phyloP scores from a whole-genome alignment of 2,888 invertebrate genomes.

The Isoperla grammatica region DNA sequence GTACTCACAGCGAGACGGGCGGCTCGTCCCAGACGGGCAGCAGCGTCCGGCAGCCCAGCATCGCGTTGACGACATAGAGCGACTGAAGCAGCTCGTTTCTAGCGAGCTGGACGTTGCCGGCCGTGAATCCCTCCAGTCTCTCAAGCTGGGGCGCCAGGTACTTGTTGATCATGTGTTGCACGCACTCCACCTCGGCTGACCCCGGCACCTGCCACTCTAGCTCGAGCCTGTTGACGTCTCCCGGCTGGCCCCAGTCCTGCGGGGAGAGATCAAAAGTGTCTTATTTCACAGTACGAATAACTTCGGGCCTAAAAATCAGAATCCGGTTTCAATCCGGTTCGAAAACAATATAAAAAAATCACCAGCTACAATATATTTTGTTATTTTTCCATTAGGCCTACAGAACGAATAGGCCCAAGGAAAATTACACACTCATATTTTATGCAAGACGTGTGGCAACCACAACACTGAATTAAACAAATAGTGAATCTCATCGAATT shows the following conservation, averaged over 20 bases:
- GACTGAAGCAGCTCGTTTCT: conserved; percentile 63
- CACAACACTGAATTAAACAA: too few relatives aligned
- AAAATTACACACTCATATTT: too few relatives aligned
- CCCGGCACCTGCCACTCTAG: conserved; percentile 75
- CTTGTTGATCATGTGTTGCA: conserved; percentile 57
- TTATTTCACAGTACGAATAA: too few relatives aligned
- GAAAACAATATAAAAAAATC: too few relatives aligned
- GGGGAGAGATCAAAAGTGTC: too few relatives aligned
- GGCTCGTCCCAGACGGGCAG: conserved; percentile 66
- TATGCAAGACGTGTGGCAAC: too few relatives aligned
- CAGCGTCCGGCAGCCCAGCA: conserved; percentile 59
- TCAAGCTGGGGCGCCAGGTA: conserved; percentile 61
- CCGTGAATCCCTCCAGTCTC: conserved; percentile 51
- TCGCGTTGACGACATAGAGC: conserved; percentile 60
- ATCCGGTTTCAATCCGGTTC: too few relatives aligned
- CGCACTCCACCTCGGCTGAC: conserved; percentile 59
- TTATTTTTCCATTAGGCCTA: too few relatives aligned
- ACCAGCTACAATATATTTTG: too few relatives aligned
- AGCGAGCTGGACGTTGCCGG: conserved; percentile 42
- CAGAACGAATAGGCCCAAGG: too few relatives aligned
- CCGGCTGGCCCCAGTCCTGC: conserved; percentile 74
- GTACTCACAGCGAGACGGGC: conserved; percentile 51
- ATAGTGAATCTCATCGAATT: too few relatives aligned
- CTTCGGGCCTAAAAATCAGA: too few relatives aligned
- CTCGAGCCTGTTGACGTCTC: conserved; percentile 57